phyloP scores from a whole-genome alignment of 1,140 invertebrate species.

The Lordiphosa collinella region DNA sequence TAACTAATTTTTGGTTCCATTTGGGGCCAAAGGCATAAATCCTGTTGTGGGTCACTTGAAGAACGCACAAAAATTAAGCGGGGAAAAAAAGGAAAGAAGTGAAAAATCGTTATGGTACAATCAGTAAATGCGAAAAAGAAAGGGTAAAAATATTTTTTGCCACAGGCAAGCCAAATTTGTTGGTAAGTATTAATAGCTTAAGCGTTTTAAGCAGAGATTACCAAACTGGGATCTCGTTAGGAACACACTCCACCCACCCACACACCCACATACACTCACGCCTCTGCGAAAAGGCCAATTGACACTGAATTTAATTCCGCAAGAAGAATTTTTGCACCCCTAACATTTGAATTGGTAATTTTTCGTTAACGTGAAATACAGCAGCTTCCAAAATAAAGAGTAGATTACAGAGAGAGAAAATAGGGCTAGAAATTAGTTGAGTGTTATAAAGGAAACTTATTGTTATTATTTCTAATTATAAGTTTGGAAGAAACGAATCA shows the following conservation, averaged over 20 bases:
- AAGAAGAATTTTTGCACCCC: conserved; percentile 45
- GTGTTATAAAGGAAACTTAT: too few relatives aligned
- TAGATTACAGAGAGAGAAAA: background rate
- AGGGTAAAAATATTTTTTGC: background rate
- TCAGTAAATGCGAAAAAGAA: conserved; percentile 1
- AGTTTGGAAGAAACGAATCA: too few relatives aligned
- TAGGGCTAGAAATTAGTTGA: too few relatives aligned
- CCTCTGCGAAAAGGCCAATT: conserved; percentile 48
- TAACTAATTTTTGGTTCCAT: conserved; percentile 34
- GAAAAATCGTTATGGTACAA: too few relatives aligned
- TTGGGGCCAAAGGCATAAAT: conserved; percentile 50
- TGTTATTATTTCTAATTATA: too few relatives aligned
- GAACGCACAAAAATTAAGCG: conserved; percentile 57
- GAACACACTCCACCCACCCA: conserved; percentile 3
- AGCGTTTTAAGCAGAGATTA: conserved; percentile 30
- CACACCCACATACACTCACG: conserved; percentile 1
- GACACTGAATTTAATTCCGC: conserved; percentile 73
- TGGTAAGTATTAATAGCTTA: conserved; percentile 34
- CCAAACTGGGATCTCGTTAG: conserved; percentile 24
- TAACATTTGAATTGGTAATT: conserved; percentile 75
- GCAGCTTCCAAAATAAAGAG: conserved; percentile 11
- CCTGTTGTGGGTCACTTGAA: conserved; percentile 37
- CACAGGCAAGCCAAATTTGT: conserved; percentile 22
- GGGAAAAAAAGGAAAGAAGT: conserved; percentile 9
- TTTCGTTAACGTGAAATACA: conserved; percentile 34